Base-by-base conservation (phyloP, 1,140 invertebrate genomes). In the Drosophila carrolli region DNA sequence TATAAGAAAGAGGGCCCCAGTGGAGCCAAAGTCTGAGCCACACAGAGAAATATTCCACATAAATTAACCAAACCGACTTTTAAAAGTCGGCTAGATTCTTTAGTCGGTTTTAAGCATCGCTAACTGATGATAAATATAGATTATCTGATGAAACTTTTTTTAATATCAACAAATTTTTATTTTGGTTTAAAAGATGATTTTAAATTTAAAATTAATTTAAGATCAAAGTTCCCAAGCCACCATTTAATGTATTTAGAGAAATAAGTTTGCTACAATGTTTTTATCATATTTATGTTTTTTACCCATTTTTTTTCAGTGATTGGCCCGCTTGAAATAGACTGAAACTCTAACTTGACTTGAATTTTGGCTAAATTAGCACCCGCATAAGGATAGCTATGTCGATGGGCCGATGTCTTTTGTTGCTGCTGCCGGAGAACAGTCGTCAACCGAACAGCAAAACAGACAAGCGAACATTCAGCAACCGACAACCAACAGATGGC, bases 401-500 rank as follows among this genome's bases (percentile, higher is more conserved):
- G 54, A 63, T 14, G 54, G 72, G 43, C 35, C 41, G 16, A 13
- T 62, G 63, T 67, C 81, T 74, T 72, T 75, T 68, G 62, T 46
- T 10, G 40, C n/a, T 32, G 59, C 59, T 48, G 44, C 57, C 32
- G 44, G 62, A 65, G 63, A 58, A 59, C 46, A 62, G 55, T 47
- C 40, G 43, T 40, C 44, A 61, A 48, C 19, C 32, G n/a, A 58
- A 63, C 38, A 47, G 37, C 3, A 55, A 32, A 27, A 48, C 13
- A 37, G 35, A 53, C 41, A 32, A 43, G 35, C 53, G 53, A 47
- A 59, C 57, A 66, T 29, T 46, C 65, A 51, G 38, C 58, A 63
- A 63, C 46, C 59, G 59, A 44, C 59, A 68, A 54, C 46, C 78
- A 81, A 68, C 84, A 88, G 83, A 67, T 83, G 83, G 75, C 79